Conservation (phyloP, 2,113 vertebrate species). For the Zingel zingel region DNA sequence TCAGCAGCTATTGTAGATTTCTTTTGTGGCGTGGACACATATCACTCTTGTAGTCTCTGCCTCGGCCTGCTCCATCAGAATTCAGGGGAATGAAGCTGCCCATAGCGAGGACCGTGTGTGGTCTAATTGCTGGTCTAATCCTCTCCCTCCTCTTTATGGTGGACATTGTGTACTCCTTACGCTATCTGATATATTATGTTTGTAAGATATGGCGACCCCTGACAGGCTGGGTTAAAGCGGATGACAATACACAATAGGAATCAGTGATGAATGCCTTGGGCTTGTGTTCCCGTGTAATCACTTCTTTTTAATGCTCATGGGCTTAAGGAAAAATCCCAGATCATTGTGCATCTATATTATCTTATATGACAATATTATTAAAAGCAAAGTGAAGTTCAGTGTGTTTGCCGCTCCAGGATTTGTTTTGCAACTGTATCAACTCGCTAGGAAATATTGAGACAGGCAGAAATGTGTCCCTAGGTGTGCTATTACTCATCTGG, state of each 20-base stretch:
- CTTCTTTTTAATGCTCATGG: conserved; percentile 24
- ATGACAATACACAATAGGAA: conserved; percentile 31
- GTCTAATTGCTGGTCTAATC: conserved; percentile 28
- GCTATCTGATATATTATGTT: conserved; percentile 8
- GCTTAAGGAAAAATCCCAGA: conserved; percentile 21
- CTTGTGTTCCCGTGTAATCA: conserved; percentile 32
- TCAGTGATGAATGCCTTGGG: conserved; percentile 18
- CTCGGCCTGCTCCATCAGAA: neutral
- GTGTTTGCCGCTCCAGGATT: conserved; percentile 28
- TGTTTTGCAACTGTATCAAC: conserved; percentile 34
- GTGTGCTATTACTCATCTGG: conserved; percentile 42
- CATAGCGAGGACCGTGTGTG: neutral
- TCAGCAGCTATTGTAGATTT: conserved; percentile 1
- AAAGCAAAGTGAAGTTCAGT: conserved; percentile 1
- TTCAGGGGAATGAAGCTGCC: neutral
- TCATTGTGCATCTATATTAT: conserved; percentile 12
- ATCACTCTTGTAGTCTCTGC: neutral
- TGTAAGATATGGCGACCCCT: neutral
- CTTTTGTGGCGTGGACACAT: neutral
- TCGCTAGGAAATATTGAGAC: conserved; percentile 23
- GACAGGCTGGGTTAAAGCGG: neutral
- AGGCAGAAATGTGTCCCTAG: conserved; percentile 37
- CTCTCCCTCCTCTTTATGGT: neutral
- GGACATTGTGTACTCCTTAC: conserved; percentile 4
- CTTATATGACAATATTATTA: conserved; percentile 27